Conservation (phyloP, 2,888 invertebrate genomes). For the Agonopterix arenella region DNA sequence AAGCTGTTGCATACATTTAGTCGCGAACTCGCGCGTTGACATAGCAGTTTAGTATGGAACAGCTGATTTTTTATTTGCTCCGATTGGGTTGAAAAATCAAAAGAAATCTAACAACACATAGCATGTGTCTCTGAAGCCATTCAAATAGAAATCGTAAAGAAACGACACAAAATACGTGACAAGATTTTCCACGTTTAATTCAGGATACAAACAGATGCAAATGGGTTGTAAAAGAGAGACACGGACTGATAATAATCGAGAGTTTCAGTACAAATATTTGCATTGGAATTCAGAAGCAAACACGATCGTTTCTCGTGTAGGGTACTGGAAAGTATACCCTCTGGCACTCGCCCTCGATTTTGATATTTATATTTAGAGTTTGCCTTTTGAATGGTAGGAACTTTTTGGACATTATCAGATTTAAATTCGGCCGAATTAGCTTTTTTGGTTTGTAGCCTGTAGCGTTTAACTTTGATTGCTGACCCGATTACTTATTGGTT, state of each 20-base stretch:
- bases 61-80: too few species aligned
- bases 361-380: constrained; percentile 23
- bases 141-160: constrained; percentile 8
- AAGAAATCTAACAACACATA: constrained; percentile 3
- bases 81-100: neutral
- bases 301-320: constrained; percentile 23
- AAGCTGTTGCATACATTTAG: too few species aligned
- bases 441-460: neutral
- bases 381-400: constrained; percentile 6
- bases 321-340: constrained; percentile 21
- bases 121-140: constrained; percentile 1
- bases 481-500: neutral
- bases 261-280: constrained; percentile 39
- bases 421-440: neutral
- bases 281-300: constrained; percentile 43
- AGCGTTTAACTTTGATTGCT: neutral
- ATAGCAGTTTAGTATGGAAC: too few species aligned
- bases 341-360: constrained; percentile 23
- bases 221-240: constrained; percentile 20
- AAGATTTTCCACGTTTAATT: constrained; percentile 6
- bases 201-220: constrained; percentile 21
- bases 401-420: neutral
- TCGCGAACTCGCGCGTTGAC: too few species aligned
- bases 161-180: constrained; percentile 8
- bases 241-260: constrained; percentile 24